These are phyloP conservation scores for Ornithorhynchus anatinus DNA, from an alignment of 2,113 vertebrate genomes.

Conservation along the genomic window DNA sequence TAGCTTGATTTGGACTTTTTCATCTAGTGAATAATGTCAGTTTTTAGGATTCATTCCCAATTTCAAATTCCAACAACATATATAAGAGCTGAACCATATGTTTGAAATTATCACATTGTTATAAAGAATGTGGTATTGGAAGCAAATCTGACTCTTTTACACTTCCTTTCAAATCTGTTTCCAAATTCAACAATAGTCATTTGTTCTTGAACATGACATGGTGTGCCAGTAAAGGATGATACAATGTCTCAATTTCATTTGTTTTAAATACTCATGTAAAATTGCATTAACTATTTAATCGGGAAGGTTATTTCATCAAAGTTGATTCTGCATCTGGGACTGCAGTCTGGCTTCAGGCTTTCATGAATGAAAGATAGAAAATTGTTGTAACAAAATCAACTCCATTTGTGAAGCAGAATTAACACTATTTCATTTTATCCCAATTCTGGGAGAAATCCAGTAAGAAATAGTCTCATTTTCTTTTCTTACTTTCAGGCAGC, in stretches of 20 bases:
- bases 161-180: neutral
- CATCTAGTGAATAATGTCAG: neutral
- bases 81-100: neutral
- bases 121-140: neutral
- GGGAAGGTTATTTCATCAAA: neutral
- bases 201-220: conserved; percentile 2
- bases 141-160: conserved; percentile 1
- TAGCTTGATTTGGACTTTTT: neutral
- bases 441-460: neutral
- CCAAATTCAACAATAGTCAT: neutral
- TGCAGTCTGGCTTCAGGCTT: neutral
- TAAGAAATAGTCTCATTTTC: neutral
- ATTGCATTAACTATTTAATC: neutral
- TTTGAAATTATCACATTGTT: neutral
- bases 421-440: neutral
- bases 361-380: neutral
- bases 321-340: neutral
- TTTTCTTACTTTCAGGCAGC: neutral
- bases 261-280: neutral
- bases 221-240: neutral
- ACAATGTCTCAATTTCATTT: neutral
- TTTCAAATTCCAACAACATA: neutral
- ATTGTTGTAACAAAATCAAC: too few species aligned
- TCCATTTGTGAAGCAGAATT: neutral
- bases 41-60: neutral